A percentile compares a stretch with the other conserved stretches of the same genome.
Evolutionary conservation across 2,888 invertebrate genomes (phyloP).

Genomic region (Adelognathus sp.): DNA sequence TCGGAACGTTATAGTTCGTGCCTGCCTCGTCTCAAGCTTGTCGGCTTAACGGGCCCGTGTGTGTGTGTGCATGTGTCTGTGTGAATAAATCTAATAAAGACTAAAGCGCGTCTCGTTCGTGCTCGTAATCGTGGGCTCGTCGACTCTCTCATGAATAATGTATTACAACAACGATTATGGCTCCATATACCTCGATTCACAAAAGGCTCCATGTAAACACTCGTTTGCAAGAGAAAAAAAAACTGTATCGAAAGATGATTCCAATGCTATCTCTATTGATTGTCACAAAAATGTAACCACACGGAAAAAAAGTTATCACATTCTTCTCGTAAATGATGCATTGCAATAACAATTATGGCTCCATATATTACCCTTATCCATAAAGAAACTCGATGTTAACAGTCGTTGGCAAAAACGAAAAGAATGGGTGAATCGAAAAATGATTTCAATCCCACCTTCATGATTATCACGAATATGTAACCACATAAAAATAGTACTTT

Average conservation of each 20-base stretch:
- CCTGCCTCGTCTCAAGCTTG: conserved; percentile 59
- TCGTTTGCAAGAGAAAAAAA: too few relatives aligned
- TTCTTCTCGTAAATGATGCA: conserved; percentile 76
- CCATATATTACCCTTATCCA: conserved; percentile 65
- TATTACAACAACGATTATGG: conserved; percentile 71
- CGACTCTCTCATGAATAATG: conserved; percentile 72
- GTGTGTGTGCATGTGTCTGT: too few relatives aligned
- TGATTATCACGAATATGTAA: too few relatives aligned
- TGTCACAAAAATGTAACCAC: too few relatives aligned
- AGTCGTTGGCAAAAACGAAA: conserved; percentile 37
- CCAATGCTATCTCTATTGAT: too few relatives aligned
- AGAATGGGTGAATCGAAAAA: conserved; percentile 20
- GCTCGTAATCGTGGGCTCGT: conserved; percentile 10
- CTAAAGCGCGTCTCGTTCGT: conserved; percentile 12
- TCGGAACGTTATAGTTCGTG: conserved; percentile 16
- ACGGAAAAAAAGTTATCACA: too few relatives aligned
- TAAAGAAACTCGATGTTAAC: conserved; percentile 64
- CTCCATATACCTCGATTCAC: conserved; percentile 65
- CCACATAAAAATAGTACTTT: conserved; percentile 77
- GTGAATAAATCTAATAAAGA: conserved; percentile 63
- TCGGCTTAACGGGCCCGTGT: conserved; percentile 67
- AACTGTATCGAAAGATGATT: conserved; percentile 24
- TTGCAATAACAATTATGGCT: conserved; percentile 69
- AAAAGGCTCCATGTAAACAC: conserved; percentile 63
- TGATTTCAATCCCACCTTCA: conserved; percentile 8